These are phyloP conservation scores for Micropoecilia bifurca DNA, from an alignment of 2,797 vertebrate species.

Conservation along the genomic window DNA sequence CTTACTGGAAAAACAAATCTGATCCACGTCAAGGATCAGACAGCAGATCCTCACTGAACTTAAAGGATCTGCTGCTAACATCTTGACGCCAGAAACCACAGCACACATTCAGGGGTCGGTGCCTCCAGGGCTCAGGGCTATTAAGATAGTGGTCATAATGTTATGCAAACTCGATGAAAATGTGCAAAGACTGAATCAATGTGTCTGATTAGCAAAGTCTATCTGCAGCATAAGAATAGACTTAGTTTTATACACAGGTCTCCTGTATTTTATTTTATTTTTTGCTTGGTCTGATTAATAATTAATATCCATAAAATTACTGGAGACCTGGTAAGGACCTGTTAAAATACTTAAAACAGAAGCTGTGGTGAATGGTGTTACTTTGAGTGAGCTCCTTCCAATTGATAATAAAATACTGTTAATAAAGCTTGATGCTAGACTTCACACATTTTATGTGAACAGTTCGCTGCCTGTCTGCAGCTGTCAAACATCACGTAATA, in stretches of 20 bases:
- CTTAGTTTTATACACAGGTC: background rate
- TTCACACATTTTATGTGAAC: background rate
- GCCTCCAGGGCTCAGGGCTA: background rate
- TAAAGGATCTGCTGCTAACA: background rate
- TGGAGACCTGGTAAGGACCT: background rate
- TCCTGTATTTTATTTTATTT: background rate
- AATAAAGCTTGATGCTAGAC: background rate
- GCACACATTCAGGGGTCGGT: background rate
- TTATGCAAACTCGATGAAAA: background rate
- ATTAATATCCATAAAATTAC: background rate
- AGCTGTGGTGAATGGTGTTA: background rate
- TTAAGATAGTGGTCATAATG: background rate
- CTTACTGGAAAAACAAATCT: background rate
- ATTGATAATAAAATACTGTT: background rate
- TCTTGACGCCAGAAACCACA: background rate
- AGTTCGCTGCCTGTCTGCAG: too few species aligned
- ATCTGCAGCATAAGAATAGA: background rate
- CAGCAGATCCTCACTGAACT: background rate
- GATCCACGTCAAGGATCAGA: background rate
- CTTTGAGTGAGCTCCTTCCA: background rate
- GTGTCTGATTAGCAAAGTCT: background rate
- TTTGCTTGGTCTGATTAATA: background rate
- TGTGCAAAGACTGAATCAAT: background rate
- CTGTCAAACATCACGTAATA: rapidly evolving
- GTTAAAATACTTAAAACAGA: background rate